Evolutionary conservation across 2,888 invertebrate genomes (phyloP).

Genomic region (Oithona nana): DNA sequence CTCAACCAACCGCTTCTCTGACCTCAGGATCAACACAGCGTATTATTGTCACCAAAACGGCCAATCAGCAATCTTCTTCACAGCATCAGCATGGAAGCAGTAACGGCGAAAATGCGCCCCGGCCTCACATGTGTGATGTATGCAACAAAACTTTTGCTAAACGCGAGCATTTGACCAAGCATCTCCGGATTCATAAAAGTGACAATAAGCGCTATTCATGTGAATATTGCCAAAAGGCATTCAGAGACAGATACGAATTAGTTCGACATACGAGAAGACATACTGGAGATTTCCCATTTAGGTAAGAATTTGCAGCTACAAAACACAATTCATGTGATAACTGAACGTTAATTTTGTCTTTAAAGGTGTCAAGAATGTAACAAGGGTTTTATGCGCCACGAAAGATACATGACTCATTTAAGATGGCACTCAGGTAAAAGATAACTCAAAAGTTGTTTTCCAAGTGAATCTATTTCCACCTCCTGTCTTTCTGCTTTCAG

Average conservation of each 20-base stretch:
- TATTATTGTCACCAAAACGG: not conserved
- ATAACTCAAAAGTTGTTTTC: not conserved
- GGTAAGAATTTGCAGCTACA: not conserved
- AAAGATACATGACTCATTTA: slow-evolving; percentile 16
- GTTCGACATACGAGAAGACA: slow-evolving; percentile 12
- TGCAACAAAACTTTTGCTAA: slow-evolving; percentile 13
- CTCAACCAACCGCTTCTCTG: not conserved
- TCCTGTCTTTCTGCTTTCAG: slow-evolving; percentile 3
- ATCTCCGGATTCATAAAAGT: slow-evolving; percentile 13
- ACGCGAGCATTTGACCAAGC: slow-evolving; percentile 14
- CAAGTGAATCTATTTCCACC: not conserved
- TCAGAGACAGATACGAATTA: slow-evolving; percentile 15
- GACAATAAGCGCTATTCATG: slow-evolving; percentile 15
- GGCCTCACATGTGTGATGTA: slow-evolving; percentile 7
- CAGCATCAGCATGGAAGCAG: not conserved
- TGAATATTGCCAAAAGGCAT: slow-evolving; percentile 14
- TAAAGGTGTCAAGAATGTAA: slow-evolving; percentile 7
- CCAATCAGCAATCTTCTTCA: too few species aligned
- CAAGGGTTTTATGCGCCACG: slow-evolving; percentile 16
- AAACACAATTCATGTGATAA: not conserved
- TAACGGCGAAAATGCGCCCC: not conserved
- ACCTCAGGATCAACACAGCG: not conserved
- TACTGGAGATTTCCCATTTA: slow-evolving; percentile 15
- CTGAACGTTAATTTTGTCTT: not conserved
- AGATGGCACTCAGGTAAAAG: slow-evolving; percentile 16